Conservation (phyloP, 2,888 invertebrate species). For the Lacanobia oleracea region DNA sequence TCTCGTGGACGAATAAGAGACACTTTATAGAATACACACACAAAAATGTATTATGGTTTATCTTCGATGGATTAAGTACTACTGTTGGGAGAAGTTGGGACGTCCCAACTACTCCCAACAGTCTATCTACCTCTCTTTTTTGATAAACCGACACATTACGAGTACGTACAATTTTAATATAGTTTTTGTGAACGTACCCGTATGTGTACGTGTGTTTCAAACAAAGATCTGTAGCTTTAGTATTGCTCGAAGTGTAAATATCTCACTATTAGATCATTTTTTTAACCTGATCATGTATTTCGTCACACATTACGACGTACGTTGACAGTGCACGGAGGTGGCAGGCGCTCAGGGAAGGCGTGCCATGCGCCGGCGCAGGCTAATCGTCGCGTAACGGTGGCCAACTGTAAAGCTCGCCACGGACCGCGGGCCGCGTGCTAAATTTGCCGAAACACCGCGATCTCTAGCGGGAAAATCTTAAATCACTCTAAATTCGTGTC, state of each 20-base stretch:
- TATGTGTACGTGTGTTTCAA: not conserved
- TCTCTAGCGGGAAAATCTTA: slow-evolving; percentile 87
- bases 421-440: slow-evolving; percentile 88
- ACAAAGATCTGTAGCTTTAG: no score
- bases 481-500: slow-evolving; percentile 83
- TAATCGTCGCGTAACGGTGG: slow-evolving; percentile 90
- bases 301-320: slow-evolving; percentile 48
- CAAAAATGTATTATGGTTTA: no score
- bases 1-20: not conserved
- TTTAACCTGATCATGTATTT: not conserved
- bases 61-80: no score
- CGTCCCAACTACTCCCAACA: not conserved
- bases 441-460: slow-evolving; percentile 89
- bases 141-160: no score
- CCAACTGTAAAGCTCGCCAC: slow-evolving; percentile 89
- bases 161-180: no score
- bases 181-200: not conserved
- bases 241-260: not conserved
- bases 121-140: no score
- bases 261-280: not conserved
- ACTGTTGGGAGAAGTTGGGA: no score
- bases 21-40: no score
- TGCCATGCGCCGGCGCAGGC: slow-evolving; percentile 83
- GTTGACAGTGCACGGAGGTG: slow-evolving; percentile 62
- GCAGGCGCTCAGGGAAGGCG: slow-evolving; percentile 70